Conservation (phyloP, 2,797 vertebrate species). For the Neosalanx taihuensis region DNA sequence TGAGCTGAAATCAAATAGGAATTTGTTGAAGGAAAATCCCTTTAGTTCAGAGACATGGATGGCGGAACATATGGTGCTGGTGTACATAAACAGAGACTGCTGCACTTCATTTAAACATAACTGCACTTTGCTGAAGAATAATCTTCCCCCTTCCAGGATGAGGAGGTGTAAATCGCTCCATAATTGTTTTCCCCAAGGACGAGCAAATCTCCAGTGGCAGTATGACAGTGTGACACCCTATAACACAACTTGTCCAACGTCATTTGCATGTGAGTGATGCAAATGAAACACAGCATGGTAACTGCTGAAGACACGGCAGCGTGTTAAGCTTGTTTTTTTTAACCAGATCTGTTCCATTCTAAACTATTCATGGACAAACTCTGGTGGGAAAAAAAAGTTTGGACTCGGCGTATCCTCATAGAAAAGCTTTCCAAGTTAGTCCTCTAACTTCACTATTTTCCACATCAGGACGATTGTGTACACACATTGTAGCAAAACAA, state of each 20-base stretch:
- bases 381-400: too few species aligned
- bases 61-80: conserved; percentile 67
- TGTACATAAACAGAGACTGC: conserved; percentile 63
- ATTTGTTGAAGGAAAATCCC: conserved; percentile 51
- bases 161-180: conserved; percentile 59
- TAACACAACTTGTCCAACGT: conserved; percentile 28
- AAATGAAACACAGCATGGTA: conserved; percentile 27
- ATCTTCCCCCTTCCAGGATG: conserved; percentile 51
- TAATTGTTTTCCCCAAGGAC: conserved; percentile 56
- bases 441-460: too few species aligned
- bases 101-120: conserved; percentile 65
- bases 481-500: too few species aligned
- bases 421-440: too few species aligned
- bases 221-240: conserved; percentile 45
- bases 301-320: not conserved
- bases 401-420: too few species aligned
- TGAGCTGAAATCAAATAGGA: conserved; percentile 55
- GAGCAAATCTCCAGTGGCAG: conserved; percentile 41
- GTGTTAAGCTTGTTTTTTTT: conserved; percentile 19
- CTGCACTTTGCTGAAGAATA: conserved; percentile 64
- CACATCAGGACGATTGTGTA: too few species aligned
- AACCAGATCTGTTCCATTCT: conserved; percentile 4
- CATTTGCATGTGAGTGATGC: conserved; percentile 48
- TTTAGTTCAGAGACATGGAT: conserved; percentile 42
- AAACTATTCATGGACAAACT: not conserved